Evolutionary conservation across 2,888 invertebrate species (phyloP), one percentile per base, ranked within the genome.

Genomic region (Magallana nippona): DNA sequence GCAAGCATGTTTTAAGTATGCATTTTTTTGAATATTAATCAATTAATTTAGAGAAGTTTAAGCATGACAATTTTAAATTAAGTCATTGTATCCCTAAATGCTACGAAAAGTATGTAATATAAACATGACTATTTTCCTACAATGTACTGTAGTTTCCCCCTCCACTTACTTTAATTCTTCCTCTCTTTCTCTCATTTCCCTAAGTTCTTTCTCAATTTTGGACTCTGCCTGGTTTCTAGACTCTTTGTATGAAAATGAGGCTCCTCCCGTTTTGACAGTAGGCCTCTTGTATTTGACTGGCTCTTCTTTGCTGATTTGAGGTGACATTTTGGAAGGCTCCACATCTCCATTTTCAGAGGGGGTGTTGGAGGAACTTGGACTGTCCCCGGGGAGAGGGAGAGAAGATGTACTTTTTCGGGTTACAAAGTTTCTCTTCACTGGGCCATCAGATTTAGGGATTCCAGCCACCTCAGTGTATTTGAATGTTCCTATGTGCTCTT

Each of bases 161-260:
- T 8, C 62, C 15, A 89, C 92, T 88, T 90, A 96, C 95, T 97
- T 97, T 77, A 97, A 95, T 92, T 97, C 97, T 88, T 96, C 96
- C 92, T 97, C 97, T 83, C 97, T 95, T 88, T 96, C 96, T 92
- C 97, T 96, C 96, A 98, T 96, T 91, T 98, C 98, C 92, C 96
- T 95, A 81, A 98, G 95, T 94, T 98, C 98, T 87, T 96, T 96
- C 92, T 97, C 97, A 90, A 98, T 98, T 94, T 97, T 97, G 91
- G 97, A 96, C 93, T 98, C 97, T 2, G 98, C 97, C 0, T 97
- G 97, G 5, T 97, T 96, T 93, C 96, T 97, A 19, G 97, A 97
- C 88, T 97, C 97, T 83, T 97, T 95, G 87, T 91, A 92, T 10
- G 92, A 91, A 83, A 92, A 92, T n/a, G 88, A 86, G 19, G 89